Evolutionary conservation across 2,888 invertebrate genomes (phyloP), one percentile per base, ranked within the genome.

Genomic region (Girardia tigrina): DNA sequence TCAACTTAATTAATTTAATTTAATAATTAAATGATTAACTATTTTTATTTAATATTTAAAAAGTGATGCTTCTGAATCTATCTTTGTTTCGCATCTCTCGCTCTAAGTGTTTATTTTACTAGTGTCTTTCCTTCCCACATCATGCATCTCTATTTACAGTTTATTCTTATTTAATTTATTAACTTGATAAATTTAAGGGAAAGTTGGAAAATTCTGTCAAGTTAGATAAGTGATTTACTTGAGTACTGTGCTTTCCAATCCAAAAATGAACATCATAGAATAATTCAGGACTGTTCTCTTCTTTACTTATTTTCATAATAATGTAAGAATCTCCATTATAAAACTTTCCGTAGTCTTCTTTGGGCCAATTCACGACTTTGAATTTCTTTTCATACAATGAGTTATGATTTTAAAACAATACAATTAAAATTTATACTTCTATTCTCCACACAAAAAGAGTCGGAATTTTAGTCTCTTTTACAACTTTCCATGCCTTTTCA

Each of bases 241-340:
- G 83, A 20, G 83, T 81, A 78, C 83, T 84, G 78, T 80, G 79
- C 76, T 81, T 80, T 4, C 84, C 84, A 75, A 84, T 84, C 84
- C 84, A 84, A 79, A 84, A 84, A 78, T 84, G 84, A 1, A 83
- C 81, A 75, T 84, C 84, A 76, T 79, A 83, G 8, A 79, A 77
- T 1, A 83, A 75, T 36, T 80, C 79, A 12, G 82, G 81, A 1
- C 77, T 79, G 42, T 78, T 80, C 8, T 78, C 78, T 36, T 80
- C 79, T n/a, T 77, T 77, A 81, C 80, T 79, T 80, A 78, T 42
- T 26, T 77, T 77, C 2, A 78, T 71, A 36, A 78, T 29, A 1
- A 78, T 76, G 75, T 76, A 72, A 16, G 78, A 74, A 28, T 76
- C 77, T 16, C 77, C 77, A 26, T 29, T 42, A 71, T 70, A 77